phyloP scores from a whole-genome alignment of 2,797 vertebrate genomes.

The Clarias pachynema region DNA sequence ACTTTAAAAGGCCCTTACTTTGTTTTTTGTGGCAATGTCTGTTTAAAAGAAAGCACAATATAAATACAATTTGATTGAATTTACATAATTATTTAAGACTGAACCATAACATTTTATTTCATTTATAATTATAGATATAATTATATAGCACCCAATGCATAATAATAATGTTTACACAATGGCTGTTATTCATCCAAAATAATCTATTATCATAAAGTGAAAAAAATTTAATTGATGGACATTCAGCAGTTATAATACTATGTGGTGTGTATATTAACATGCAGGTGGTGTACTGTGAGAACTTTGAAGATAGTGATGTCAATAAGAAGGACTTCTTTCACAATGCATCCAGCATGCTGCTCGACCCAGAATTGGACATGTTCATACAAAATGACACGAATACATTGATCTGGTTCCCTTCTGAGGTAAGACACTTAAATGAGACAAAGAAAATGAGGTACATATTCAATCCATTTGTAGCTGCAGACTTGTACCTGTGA shows the following conservation, averaged over 20 bases:
- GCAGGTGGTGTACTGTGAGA: constrained; percentile 72
- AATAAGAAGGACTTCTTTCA: constrained; percentile 89
- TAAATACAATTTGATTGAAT: not conserved
- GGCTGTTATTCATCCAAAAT: not conserved
- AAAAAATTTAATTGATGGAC: not conserved
- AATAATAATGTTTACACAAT: not conserved
- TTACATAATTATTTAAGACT: not conserved
- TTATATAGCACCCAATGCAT: not conserved
- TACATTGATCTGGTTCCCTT: constrained; percentile 91
- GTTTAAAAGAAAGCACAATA: not conserved
- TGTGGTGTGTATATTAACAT: not conserved
- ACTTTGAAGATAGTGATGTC: constrained; percentile 71
- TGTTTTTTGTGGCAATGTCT: no score
- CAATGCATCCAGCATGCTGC: constrained; percentile 83
- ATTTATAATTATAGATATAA: not conserved
- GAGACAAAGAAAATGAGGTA: no score
- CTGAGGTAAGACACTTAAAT: constrained; percentile 72
- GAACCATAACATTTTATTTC: not conserved
- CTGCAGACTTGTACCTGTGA: no score
- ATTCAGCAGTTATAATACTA: not conserved
- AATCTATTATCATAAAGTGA: not conserved
- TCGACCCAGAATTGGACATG: constrained; percentile 83
- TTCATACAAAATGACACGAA: constrained; percentile 84
- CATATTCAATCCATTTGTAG: no score
- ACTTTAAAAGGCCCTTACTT: no score